These are phyloP conservation scores for Acronicta alni DNA, from an alignment of 2,888 invertebrate genomes.

Conservation along the genomic window DNA sequence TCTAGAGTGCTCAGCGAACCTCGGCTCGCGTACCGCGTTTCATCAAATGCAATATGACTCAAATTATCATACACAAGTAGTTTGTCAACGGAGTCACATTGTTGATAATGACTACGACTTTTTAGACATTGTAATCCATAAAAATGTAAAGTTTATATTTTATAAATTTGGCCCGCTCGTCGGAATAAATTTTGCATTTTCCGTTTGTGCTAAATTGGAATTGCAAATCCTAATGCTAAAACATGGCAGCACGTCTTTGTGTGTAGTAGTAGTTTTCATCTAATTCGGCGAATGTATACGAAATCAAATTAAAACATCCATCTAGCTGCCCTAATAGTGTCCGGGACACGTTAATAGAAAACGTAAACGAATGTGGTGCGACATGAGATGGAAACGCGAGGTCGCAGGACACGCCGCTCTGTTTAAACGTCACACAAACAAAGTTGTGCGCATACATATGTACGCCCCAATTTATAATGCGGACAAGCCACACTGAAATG, in stretches of 20 bases:
- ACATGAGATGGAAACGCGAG: conserved; percentile 73
- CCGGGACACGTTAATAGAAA: conserved; percentile 83
- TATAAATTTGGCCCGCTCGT: conserved; percentile 27
- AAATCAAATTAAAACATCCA: conserved; percentile 82
- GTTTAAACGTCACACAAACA: conserved; percentile 63
- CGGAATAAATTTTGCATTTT: conserved; percentile 36
- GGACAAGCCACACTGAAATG: conserved; percentile 88
- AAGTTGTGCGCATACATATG: conserved; percentile 62
- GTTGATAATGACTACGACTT: conserved; percentile 63
- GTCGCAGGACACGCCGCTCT: conserved; percentile 70
- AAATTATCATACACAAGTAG: conserved; percentile 82
- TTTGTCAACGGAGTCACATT: conserved; percentile 72
- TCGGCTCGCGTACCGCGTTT: conserved; percentile 72
- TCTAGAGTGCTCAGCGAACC: conserved; percentile 81
- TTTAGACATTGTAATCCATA: conserved; percentile 35
- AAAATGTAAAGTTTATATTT: conserved; percentile 32
- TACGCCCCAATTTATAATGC: conserved; percentile 87
- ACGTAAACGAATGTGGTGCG: conserved; percentile 79
- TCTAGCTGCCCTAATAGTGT: conserved; percentile 79
- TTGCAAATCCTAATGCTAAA: conserved; percentile 53
- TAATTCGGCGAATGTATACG: conserved; percentile 74
- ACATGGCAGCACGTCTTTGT: conserved; percentile 40
- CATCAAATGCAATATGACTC: conserved; percentile 85
- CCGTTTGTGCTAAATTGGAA: conserved; percentile 43
- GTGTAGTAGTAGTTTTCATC: conserved; percentile 63